These are phyloP conservation scores for Procambarus clarkii DNA, from an alignment of 1,140 invertebrate species.

Conservation along the genomic window DNA sequence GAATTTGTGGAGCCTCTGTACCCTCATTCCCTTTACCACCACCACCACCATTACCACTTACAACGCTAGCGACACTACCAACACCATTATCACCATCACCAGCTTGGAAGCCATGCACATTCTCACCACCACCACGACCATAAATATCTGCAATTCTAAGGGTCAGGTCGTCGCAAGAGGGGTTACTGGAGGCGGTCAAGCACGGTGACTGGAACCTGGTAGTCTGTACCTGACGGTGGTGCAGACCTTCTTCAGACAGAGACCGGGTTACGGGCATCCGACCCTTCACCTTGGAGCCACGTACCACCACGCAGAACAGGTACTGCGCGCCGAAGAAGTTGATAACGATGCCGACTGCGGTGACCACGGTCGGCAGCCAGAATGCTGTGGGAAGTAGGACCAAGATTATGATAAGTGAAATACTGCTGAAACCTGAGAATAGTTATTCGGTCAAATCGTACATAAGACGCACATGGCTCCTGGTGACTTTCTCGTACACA, in stretches of 20 bases:
- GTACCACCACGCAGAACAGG: constrained; percentile 77
- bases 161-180: not conserved
- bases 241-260: constrained; percentile 62
- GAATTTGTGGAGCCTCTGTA: not conserved
- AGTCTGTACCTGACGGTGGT: constrained; percentile 57
- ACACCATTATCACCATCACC: constrained; percentile 5
- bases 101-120: constrained; percentile 4
- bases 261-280: constrained; percentile 55
- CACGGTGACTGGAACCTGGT: not conserved
- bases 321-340: constrained; percentile 78
- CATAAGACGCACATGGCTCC: too few relatives aligned
- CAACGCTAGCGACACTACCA: not conserved
- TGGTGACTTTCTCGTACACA: too few relatives aligned
- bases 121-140: constrained; percentile 6
- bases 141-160: not conserved
- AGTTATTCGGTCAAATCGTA: too few relatives aligned
- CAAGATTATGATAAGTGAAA: not conserved
- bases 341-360: constrained; percentile 76
- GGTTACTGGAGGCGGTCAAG: not conserved
- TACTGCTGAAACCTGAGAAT: too few relatives aligned
- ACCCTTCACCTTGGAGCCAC: constrained; percentile 55
- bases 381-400: constrained; percentile 15
- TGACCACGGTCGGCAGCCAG: constrained; percentile 74
- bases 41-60: not conserved
- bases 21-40: not conserved